phyloP scores from a whole-genome alignment of 2,797 vertebrate species.

The Iguana delicatissima region DNA sequence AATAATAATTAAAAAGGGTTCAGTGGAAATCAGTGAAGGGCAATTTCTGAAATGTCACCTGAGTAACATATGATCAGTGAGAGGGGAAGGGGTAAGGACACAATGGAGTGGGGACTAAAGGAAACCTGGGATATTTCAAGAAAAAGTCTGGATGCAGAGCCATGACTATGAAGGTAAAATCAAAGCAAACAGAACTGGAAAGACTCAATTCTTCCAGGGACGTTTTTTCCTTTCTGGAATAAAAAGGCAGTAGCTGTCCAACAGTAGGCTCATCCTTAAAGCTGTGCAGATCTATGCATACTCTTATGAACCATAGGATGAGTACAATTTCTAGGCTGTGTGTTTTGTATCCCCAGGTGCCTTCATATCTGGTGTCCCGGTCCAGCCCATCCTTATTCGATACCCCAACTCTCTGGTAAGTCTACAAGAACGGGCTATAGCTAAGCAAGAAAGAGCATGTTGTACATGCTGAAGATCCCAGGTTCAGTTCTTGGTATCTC shows the following conservation, averaged over 20 bases:
- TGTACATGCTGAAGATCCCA: not conserved
- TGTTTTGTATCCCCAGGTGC: slow-evolving; percentile 81
- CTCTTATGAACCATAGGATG: not conserved
- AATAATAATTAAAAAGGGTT: too few relatives aligned
- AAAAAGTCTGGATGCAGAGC: too few relatives aligned
- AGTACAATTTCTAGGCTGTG: not conserved
- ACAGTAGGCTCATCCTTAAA: not conserved
- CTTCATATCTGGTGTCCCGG: slow-evolving; percentile 89
- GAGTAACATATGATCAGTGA: too few relatives aligned
- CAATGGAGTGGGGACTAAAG: too few relatives aligned
- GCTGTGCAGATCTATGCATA: not conserved
- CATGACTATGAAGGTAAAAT: too few relatives aligned
- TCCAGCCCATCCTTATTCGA: slow-evolving; percentile 90
- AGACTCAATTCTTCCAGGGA: too few relatives aligned
- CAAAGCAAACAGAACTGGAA: too few relatives aligned
- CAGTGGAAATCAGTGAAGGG: not conserved
- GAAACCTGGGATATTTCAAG: too few relatives aligned
- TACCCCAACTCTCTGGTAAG: slow-evolving; percentile 91
- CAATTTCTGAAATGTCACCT: not conserved
- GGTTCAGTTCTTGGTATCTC: not conserved
- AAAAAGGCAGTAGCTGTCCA: not conserved
- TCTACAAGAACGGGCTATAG: slow-evolving; percentile 8
- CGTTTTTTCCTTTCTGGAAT: too few relatives aligned
- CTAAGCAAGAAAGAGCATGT: not conserved
- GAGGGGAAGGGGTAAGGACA: too few relatives aligned